phyloP scores from a whole-genome alignment of 2,888 invertebrate species.

The Lacanobia wlatinum region DNA sequence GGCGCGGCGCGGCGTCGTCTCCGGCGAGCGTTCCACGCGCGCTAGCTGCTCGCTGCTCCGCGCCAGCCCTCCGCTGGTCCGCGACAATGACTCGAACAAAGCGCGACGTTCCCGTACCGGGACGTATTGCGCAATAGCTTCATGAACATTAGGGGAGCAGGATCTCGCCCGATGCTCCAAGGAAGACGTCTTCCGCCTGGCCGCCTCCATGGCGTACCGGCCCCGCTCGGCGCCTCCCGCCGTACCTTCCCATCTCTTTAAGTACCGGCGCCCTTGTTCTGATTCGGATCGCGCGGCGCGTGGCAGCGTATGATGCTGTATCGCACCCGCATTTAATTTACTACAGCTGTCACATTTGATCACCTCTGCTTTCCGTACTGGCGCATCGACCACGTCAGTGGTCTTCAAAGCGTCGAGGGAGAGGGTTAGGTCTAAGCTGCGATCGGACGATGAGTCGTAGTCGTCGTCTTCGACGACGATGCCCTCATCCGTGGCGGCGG shows the following conservation, averaged over 20 bases:
- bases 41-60: constrained; percentile 92
- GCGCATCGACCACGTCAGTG: constrained; percentile 84
- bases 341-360: constrained; percentile 88
- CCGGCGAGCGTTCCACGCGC: constrained; percentile 60
- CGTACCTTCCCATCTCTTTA: constrained; percentile 87
- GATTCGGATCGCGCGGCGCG: constrained; percentile 84
- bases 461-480: constrained; percentile 90
- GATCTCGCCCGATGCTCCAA: constrained; percentile 86
- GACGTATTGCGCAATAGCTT: constrained; percentile 91
- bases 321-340: constrained; percentile 80
- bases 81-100: constrained; percentile 93
- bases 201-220: constrained; percentile 84
- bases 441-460: constrained; percentile 90
- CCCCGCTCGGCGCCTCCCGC: constrained; percentile 85
- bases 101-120: constrained; percentile 93
- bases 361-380: constrained; percentile 84
- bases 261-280: constrained; percentile 85
- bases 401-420: constrained; percentile 88
- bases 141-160: constrained; percentile 87
- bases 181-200: constrained; percentile 85
- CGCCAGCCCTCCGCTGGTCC: constrained; percentile 91
- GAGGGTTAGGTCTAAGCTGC: constrained; percentile 89
- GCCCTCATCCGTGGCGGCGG: constrained; percentile 89
- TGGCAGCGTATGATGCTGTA: constrained; percentile 86
- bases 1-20: constrained; percentile 91